phyloP scores from a whole-genome alignment of 2,888 invertebrate species.

The Orchestes rusci region DNA sequence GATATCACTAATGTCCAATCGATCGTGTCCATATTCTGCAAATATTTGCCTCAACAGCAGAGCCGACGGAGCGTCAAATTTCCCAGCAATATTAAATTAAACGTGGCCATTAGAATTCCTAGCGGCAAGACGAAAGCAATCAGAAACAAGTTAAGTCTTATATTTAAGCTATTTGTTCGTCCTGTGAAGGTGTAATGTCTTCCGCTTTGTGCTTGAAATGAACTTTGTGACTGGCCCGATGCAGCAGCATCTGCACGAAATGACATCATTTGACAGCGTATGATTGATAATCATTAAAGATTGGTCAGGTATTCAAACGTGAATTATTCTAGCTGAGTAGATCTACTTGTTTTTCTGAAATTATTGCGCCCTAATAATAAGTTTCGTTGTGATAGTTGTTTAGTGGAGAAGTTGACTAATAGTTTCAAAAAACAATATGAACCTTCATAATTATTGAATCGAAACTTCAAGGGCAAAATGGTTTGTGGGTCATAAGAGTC shows the following conservation, averaged over 20 bases:
- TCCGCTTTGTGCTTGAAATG: conserved; percentile 28
- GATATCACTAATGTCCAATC: no score
- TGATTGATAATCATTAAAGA: no score
- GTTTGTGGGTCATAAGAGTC: no score
- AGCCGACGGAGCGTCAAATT: conserved; percentile 8
- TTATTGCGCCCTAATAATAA: no score
- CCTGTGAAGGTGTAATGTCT: conserved; percentile 31
- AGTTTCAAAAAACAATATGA: no score
- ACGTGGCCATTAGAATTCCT: conserved; percentile 20
- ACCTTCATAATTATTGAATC: no score
- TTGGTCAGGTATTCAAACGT: no score
- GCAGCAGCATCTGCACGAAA: conserved; percentile 34
- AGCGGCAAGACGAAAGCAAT: conserved; percentile 28
- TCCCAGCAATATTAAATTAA: conserved; percentile 22
- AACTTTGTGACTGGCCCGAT: conserved; percentile 27
- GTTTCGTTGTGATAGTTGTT: no score
- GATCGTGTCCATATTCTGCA: conserved; percentile 1
- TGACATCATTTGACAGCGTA: conserved; percentile 30
- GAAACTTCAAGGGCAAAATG: no score
- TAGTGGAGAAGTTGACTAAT: no score
- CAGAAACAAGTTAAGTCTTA: conserved; percentile 35
- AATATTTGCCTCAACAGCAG: conserved; percentile 10
- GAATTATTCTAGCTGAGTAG: no score
- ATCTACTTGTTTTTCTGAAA: no score
- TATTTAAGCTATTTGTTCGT: conserved; percentile 36